Base-by-base conservation (phyloP, 2,888 invertebrate genomes). In the Lymantria dispar region DNA sequence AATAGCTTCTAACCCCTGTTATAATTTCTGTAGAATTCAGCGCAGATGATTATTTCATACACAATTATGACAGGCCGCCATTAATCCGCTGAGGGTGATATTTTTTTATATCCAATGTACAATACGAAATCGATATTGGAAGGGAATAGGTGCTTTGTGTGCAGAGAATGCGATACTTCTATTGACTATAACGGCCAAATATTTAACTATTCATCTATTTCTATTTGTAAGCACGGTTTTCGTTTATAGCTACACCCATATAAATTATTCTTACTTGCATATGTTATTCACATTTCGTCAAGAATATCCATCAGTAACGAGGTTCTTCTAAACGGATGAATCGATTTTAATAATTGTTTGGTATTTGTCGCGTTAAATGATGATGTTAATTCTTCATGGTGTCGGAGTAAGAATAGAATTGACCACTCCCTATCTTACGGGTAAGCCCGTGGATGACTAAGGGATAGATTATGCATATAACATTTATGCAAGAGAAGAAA, bases 41-140 rank as follows among this genome's bases (percentile, higher is more conserved):
- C 64, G 59, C 74, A 72, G 73, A 77, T 78, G 80, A 83, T 82
- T 77, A 81, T 81, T 81, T 77, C 70, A 72, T 80, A 72, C 68
- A 71, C 68, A 77, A 74, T 70, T 76, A 74, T 76, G 78, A 76
- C 84, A 80, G 73, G 64, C 74, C 63, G 79, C 70, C 64, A 74
- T 78, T 74, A 76, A 75, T 73, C 70, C 67, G 53, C 51, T 43
- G 60, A 72, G 75, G 75, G 78, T 70, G 74, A 64, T 62, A 65
- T 78, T 77, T 83, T n/a, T 79, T 80, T 74, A 66, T 68, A 58
- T 62, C 66, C 56, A 56, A 43, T 11, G 22, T 62, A 68, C 56
- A 56, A 65, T 64, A 67, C 58, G 52, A 46, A 68, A 70, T 70
- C 71, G 60, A 70, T 71, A 65, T 57, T 43, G 48, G 41, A 58